A percentile compares a stretch with the other conserved stretches of the same genome.
Conservation (phyloP, 2,797 vertebrate species). For the Apodemus agrarius region DNA sequence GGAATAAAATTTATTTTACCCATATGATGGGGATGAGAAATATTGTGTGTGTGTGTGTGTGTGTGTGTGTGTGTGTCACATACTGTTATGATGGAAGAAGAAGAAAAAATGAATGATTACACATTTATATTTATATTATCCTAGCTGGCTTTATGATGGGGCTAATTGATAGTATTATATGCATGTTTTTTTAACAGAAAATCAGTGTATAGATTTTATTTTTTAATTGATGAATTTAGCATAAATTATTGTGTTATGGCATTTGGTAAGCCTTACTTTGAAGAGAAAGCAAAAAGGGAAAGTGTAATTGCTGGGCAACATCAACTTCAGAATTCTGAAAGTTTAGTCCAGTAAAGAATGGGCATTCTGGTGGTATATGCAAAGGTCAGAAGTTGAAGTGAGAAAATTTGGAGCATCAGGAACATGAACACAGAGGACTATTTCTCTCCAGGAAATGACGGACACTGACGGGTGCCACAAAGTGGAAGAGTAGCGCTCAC, state of each 20-base stretch:
- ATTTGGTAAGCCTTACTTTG: not conserved
- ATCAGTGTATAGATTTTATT: not conserved
- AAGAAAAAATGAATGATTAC: not conserved
- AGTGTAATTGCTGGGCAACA: not conserved
- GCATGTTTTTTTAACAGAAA: constrained; percentile 23
- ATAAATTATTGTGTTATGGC: not conserved
- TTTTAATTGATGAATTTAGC: constrained; percentile 22
- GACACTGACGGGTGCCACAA: not conserved
- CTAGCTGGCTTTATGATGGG: not conserved
- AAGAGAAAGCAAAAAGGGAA: not conserved
- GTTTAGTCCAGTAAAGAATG: not conserved
- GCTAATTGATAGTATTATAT: not conserved
- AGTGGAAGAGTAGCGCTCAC: not conserved
- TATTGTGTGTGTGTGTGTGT: not conserved
- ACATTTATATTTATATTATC: not conserved
- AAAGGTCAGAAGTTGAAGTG: not conserved
- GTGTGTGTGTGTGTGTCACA: no score
- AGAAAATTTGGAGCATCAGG: not conserved
- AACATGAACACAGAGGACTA: not conserved
- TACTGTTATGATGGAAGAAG: not conserved
- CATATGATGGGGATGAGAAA: not conserved
- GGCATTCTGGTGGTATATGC: not conserved
- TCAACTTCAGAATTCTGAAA: constrained; percentile 42
- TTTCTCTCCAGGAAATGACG: not conserved
- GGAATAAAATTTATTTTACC: constrained; percentile 29